Base-by-base conservation (phyloP, 2,113 vertebrate species). In the Paraplagusia blochii region DNA sequence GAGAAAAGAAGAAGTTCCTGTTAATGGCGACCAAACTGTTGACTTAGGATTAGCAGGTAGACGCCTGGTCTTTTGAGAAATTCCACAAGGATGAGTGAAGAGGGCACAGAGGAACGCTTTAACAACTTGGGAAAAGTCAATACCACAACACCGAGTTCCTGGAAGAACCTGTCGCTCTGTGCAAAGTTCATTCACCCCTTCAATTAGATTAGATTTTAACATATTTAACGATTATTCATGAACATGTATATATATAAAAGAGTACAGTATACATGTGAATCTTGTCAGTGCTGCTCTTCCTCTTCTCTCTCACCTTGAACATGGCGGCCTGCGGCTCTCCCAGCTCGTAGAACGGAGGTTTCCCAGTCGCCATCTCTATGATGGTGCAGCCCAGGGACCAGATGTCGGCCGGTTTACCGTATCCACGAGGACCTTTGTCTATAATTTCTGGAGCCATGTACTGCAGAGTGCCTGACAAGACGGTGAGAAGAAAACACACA, bases 391-490 rank as follows among this genome's bases (percentile, higher is more conserved):
- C 97, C 76, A 99, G 71, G 34, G 97, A 99, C 97, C 97, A 99
- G 87, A 99, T 98, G 83, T 99, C 97, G 0, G 97, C 97, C 33
- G 97, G 95, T 63, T 98, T 99, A 14, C 96, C 95, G 3, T 99
- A 99, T 53, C 97, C 97, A 44, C 97, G 88, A 0, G 95, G 97
- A 35, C 97, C 97, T 79, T 98, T 97, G 86, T 99, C 97, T 69
- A 99, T 99, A 62, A 99, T 99, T 86, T 99, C 97, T 16, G 97
- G 97, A 62, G 97, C 97, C 97, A 99, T 99, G 58, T 99, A 99
- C 84, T 99, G 97, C 58, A 99, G 90, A 1, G 97, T 99, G 62
- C 97, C 97, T 99, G 79, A 18, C 69, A 58, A 60, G 22, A 29
- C 22, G 22, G 22, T 29, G 22, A 29, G 22, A 29, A 29, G 22